Evolutionary conservation across 2,113 vertebrate genomes (phyloP).

Genomic region (Marmota monax): DNA sequence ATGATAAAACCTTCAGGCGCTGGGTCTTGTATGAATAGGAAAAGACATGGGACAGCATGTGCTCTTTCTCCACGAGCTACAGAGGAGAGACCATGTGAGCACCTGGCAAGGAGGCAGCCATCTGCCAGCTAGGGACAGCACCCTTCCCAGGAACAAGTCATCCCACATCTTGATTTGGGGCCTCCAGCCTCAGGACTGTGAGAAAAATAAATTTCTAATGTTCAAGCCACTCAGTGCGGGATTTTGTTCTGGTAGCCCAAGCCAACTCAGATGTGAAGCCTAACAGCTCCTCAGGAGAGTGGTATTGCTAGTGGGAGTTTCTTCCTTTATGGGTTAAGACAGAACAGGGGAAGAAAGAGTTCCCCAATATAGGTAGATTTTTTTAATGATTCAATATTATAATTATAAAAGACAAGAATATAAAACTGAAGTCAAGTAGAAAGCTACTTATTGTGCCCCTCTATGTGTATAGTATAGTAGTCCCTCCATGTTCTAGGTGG

Average conservation of each 20-base stretch:
- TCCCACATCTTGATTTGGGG: neutral
- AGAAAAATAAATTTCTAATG: neutral
- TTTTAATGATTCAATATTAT: neutral
- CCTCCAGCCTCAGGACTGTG: neutral
- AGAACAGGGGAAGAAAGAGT: neutral
- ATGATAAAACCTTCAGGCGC: neutral
- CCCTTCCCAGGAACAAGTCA: neutral
- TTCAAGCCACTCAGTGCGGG: neutral
- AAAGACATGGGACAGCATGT: neutral
- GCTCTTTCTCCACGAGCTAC: fast-evolving
- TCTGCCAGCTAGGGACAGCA: neutral
- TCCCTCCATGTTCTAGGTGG: neutral
- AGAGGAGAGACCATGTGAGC: neutral
- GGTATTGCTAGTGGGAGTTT: neutral
- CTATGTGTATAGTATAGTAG: neutral
- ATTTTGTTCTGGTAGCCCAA: neutral
- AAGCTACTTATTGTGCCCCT: neutral
- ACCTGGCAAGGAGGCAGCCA: neutral
- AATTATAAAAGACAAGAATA: constrained; percentile 11
- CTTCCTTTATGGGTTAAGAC: neutral
- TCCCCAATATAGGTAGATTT: neutral
- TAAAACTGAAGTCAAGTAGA: neutral
- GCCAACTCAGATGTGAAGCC: neutral
- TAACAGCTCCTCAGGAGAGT: neutral
- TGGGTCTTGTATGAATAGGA: neutral